Evolutionary conservation across 1,140 invertebrate species (phyloP), one percentile per base, ranked within the genome.

Genomic region (Drosophila kohkoa): DNA sequence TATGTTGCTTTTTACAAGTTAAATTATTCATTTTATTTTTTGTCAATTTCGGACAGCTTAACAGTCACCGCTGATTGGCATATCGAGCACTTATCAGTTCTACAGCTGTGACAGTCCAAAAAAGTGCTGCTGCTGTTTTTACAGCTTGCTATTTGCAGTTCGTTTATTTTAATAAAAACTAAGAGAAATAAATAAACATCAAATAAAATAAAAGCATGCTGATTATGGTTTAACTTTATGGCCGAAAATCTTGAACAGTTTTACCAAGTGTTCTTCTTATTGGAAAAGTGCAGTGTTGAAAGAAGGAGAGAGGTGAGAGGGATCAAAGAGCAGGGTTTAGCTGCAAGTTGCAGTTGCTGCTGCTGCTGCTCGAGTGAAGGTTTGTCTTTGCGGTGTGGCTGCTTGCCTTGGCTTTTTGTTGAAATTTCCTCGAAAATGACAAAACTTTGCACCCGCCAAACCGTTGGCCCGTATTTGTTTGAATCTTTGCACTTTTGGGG

Each of bases 351-450:
- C 81, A 81, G 64, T 65, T 78, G 20, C 49, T 28, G 25, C 16
- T 81, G 73, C 59, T 70, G 73, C 79, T n/a, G 41, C 0, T 13
- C 4, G 3, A 7, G 20, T 6, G 10, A 32, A 2, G 11, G 55
- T 54, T 46, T 54, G 54, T 35, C 65, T 66, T 73, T 73, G 77
- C 35, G 49, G 64, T 41, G 62, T 10, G 25, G 83, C 66, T 72
- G 85, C 75, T 70, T 72, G 85, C 75, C 70, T 75, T 69, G 65
- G 81, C 85, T 81, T 77, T 80, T 88, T 83, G 77, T 87, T 88
- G 73, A 79, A 88, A 88, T 82, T 81, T 81, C 49, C 49, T 41
- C 74, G 35, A 59, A 88, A 89, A 88, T 88, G 85, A 88, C 85
- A 88, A 88, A 89, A 88, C 81, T 89, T 88, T 89, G 86, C 55